Evolutionary conservation across 1,140 invertebrate genomes (phyloP).

Genomic region (Myzus persicae): DNA sequence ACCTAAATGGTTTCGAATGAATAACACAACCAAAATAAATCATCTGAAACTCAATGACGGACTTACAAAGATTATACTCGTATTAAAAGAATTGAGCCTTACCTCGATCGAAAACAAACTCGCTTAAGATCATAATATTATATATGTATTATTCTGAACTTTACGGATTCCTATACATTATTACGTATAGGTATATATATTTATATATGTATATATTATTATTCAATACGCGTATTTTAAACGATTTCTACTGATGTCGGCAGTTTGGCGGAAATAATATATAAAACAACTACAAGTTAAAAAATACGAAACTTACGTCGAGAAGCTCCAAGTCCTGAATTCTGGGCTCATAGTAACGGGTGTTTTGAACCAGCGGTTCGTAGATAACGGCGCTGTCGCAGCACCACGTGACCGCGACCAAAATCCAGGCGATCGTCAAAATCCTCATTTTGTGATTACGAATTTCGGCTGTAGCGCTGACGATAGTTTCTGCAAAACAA

Average conservation of each 20-base stretch:
- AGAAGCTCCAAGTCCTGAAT: slow-evolving; percentile 36
- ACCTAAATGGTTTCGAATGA: background rate
- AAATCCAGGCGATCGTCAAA: slow-evolving; percentile 40
- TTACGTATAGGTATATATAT: background rate
- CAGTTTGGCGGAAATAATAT: background rate
- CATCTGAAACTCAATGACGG: background rate
- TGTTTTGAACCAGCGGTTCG: background rate
- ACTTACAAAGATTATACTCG: background rate
- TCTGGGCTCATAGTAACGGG: background rate
- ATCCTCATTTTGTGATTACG: background rate
- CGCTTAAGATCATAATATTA: background rate
- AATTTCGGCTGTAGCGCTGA: background rate
- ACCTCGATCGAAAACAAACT: background rate
- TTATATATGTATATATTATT: no score
- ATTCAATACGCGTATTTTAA: background rate
- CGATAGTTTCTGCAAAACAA: background rate
- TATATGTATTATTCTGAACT: background rate
- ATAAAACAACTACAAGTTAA: background rate
- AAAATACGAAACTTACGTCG: slow-evolving; percentile 30
- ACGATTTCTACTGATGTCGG: background rate
- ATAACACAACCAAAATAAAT: background rate
- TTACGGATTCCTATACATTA: background rate
- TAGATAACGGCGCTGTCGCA: slow-evolving; percentile 43
- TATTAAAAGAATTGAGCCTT: background rate
- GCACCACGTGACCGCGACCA: slow-evolving; percentile 39